These are phyloP conservation scores for Minunthozetes semirufus DNA, from an alignment of 2,888 invertebrate species.

Conservation along the genomic window DNA sequence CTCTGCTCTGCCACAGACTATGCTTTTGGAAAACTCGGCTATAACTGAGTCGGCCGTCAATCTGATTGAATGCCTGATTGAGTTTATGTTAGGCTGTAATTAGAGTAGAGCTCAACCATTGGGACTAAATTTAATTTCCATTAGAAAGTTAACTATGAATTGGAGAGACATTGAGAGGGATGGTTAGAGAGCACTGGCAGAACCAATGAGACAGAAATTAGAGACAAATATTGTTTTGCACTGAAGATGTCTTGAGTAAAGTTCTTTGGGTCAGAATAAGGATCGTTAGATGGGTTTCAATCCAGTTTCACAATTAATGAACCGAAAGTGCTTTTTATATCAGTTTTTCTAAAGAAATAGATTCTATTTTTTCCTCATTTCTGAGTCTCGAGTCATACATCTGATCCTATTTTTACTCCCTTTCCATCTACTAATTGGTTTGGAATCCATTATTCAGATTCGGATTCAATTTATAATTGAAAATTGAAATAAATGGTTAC, in stretches of 20 bases:
- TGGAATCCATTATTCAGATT: neutral
- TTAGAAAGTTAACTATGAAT: constrained; percentile 11
- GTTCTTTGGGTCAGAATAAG: neutral
- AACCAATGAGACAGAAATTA: neutral
- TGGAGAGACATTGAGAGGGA: neutral
- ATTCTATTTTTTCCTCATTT: neutral
- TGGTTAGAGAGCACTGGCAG: neutral
- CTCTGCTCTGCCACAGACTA: neutral
- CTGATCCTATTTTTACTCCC: neutral
- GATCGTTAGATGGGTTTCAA: neutral
- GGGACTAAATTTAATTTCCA: constrained; percentile 21
- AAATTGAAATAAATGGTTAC: constrained; percentile 1
- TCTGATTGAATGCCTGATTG: constrained; percentile 14
- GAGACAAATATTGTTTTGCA: constrained; percentile 5
- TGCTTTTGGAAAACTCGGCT: neutral
- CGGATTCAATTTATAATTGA: neutral
- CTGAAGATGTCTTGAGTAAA: neutral
- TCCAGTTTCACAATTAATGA: neutral
- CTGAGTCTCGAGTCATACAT: neutral
- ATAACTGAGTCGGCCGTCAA: neutral
- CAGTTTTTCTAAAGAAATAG: neutral
- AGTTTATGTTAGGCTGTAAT: constrained; percentile 17
- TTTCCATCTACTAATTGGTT: neutral
- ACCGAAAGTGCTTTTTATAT: neutral
- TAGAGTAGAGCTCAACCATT: constrained; percentile 10